A percentile compares a stretch with the other conserved stretches of the same genome.
These are phyloP conservation scores for Lochmaea capreae DNA, from an alignment of 2,888 invertebrate genomes.

Conservation along the genomic window DNA sequence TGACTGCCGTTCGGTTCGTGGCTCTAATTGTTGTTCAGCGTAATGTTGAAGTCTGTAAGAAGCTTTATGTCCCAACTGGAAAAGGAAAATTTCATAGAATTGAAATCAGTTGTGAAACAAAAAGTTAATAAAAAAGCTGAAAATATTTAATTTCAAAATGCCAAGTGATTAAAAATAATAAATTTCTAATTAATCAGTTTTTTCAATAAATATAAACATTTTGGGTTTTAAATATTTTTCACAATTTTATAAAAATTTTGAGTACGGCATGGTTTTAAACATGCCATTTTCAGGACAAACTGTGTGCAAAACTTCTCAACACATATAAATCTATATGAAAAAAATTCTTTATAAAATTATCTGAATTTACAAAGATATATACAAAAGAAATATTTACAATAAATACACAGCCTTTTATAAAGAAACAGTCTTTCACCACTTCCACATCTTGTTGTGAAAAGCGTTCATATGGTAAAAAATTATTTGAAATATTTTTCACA, in stretches of 20 bases:
- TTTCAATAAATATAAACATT: neutral
- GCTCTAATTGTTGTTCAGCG: no score
- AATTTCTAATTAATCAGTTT: no score
- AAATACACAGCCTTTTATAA: slow-evolving; percentile 12
- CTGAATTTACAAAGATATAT: slow-evolving; percentile 13
- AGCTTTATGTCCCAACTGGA: no score
- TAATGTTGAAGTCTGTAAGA: no score
- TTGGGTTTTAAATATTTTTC: neutral
- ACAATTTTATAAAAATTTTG: neutral
- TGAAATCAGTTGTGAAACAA: no score
- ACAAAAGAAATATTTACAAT: slow-evolving; percentile 15
- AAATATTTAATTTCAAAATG: no score
- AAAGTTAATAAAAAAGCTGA: no score
- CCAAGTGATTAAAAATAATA: no score
- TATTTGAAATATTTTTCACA: slow-evolving; percentile 12
- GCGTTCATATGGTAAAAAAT: neutral
- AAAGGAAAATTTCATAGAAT: no score
- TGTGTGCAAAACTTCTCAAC: slow-evolving; percentile 2
- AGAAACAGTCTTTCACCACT: slow-evolving; percentile 12
- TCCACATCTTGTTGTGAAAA: neutral
- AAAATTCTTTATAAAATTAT: slow-evolving; percentile 19
- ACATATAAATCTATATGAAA: slow-evolving; percentile 1
- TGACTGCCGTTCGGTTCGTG: no score
- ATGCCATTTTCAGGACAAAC: neutral
- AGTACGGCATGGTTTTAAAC: neutral